phyloP scores from a whole-genome alignment of 64 coral and sea anemone genomes.

The Trachythela sp. region DNA sequence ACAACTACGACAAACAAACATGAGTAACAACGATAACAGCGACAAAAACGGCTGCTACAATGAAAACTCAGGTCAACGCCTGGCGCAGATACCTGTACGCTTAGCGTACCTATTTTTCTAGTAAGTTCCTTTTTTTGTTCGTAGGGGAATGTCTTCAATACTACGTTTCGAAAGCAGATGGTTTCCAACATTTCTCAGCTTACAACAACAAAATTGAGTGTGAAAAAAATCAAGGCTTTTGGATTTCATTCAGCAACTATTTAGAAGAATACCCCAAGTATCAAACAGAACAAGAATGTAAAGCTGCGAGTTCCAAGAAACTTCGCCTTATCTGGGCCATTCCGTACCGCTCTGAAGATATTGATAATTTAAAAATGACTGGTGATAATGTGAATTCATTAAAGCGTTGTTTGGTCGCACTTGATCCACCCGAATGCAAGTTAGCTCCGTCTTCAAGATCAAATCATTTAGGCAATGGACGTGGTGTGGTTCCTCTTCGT shows the following conservation, averaged over 20 bases:
- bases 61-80: too few relatives aligned
- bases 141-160: not conserved
- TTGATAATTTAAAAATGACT: too few relatives aligned
- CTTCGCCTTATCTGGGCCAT: not conserved
- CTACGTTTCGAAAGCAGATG: not conserved
- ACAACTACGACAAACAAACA: too few relatives aligned
- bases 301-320: not conserved
- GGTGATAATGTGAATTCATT: too few relatives aligned
- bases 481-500: not conserved
- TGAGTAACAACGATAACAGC: too few relatives aligned
- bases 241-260: too few relatives aligned
- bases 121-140: too few relatives aligned
- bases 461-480: not conserved
- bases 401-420: too few relatives aligned
- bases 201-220: not conserved
- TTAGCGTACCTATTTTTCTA: too few relatives aligned
- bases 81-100: too few relatives aligned
- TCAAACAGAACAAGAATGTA: not conserved
- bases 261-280: not conserved
- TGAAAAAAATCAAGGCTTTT: not conserved
- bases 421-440: not conserved
- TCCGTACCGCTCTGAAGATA: not conserved
- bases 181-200: not conserved
- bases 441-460: not conserved
- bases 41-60: too few relatives aligned